A percentile compares a stretch with the other conserved stretches of the same genome.
phyloP scores from a whole-genome alignment of 1,140 invertebrate genomes.

The Delia radicum region DNA sequence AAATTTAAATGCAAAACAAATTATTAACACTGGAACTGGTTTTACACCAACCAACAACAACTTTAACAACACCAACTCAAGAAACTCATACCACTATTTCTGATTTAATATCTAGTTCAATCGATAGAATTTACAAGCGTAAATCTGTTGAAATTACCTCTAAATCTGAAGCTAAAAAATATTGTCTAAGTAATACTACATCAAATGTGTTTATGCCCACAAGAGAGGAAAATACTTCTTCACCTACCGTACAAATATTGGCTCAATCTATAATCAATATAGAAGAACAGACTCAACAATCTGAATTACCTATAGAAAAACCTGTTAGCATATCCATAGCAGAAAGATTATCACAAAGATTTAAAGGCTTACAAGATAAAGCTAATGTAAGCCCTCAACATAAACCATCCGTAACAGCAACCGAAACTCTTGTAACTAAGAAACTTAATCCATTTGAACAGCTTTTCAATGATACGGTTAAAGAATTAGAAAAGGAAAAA shows the following conservation, averaged over 20 bases:
- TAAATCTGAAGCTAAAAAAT: not conserved
- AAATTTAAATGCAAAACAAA: too few species aligned
- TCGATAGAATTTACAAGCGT: not conserved
- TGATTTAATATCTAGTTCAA: not conserved
- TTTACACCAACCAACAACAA: too few species aligned
- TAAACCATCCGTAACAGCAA: not conserved
- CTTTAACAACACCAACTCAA: too few species aligned
- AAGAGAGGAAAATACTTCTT: not conserved
- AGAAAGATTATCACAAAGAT: slow-evolving; percentile 27
- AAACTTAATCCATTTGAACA: not conserved
- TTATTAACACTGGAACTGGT: too few species aligned
- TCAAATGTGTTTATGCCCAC: slow-evolving; percentile 27
- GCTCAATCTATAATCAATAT: slow-evolving; percentile 16
- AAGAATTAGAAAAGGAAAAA: not conserved
- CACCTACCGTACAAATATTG: slow-evolving; percentile 16
- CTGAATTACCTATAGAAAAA: not conserved
- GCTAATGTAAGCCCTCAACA: too few species aligned
- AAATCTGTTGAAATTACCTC: not conserved
- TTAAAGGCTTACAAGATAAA: slow-evolving; percentile 29
- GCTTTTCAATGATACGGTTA: not conserved
- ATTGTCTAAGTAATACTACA: not conserved
- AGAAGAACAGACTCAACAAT: not conserved
- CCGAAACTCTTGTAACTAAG: not conserved
- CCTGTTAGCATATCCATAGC: slow-evolving; percentile 26
- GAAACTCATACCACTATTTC: not conserved